Evolutionary conservation across 2,113 vertebrate genomes (phyloP), one percentile per base, ranked within the genome.

Genomic region (Pungitius pungitius): DNA sequence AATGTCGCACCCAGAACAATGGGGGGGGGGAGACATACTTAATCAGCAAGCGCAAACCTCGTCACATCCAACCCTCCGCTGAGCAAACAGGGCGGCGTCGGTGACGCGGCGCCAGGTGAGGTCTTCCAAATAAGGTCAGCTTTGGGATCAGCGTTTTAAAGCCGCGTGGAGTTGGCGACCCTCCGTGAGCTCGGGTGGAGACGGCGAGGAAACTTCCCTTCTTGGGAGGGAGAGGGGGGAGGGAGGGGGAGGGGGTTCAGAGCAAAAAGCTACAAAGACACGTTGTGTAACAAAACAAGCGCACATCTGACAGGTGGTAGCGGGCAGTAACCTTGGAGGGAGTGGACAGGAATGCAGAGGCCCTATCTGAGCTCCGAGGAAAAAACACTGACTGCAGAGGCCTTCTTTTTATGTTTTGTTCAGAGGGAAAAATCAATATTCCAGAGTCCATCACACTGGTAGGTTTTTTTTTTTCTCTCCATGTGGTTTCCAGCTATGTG

Each of bases 271-370:
- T 80, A 89, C 81, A 87, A 60, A 86, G 85, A 81, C 68, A 78
- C n/a, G 73, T 72, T 87, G 73, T 78, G 40, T 73, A 83, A 82
- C 64, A 85, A 90, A 88, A 85, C 88, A 89, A 84, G 79, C 24
- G 26, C 75, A 75, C 89, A 88, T 92, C 90, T 91, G 88, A 79
- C 92, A 90, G 90, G 89, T 93, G 91, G 77, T 90, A 80, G 87
- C 79, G 61, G 81, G 71, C 85, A 82, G 90, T 85, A 91, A 89
- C 92, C 93, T 94, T 94, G 93, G 87, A 93, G 88, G 84, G 88
- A 91, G 86, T 78, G 83, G 85, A 90, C 83, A 75, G 87, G 93
- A 94, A 93, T 92, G 92, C 52, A 83, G 81, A 75, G 67, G 78
- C 76, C 75, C 80, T 91, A 87, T 88, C 85, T 84, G 84, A 85